Base-by-base conservation (phyloP, 2,888 invertebrate species). In the Criorhina ranunculi region DNA sequence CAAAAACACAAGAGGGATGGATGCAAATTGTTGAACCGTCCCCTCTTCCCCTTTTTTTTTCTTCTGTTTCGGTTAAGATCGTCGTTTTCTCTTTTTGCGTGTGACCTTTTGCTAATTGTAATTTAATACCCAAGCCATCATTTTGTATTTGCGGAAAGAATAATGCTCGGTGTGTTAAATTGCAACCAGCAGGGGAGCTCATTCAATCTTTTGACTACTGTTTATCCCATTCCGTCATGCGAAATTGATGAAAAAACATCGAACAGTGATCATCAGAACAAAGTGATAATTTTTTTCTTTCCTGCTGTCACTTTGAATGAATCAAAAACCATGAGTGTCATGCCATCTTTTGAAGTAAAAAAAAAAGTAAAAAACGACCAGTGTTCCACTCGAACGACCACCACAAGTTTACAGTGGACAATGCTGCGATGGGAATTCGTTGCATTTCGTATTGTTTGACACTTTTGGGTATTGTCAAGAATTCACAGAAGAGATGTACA, bases 91-190 rank as follows among this genome's bases (percentile, higher is more conserved):
- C 29, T 59, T 59, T 40, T 80, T 67, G 17, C 49, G 12, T 11
- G 81, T 82, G 81, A 85, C 83, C 83, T 85, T 85, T 79, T 70
- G 69, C 83, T 85, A 85, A 85, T 85, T 85, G 83, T 85, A 85
- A 85, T 85, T 85, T 85, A 85, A 85, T 85, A 85, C 57, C 82
- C 69, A 31, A n/a, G 37, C 75, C 57, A 79, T 75, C 53, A 70
- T 64, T 83, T 42, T 55, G 72, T 78, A 62, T 78, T 79, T 85
- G 82, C 78, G 49, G 78, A 67, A 62, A 78, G 82, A 67, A 83
- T 78, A 78, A 78, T 69, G 73, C 67, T 62, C 60, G 53, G 66
- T 55, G 67, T 67, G 66, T 73, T 72, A 55, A 76, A 72, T 77
- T 60, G 59, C 67, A 53, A 42, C 66, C 77, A 78, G 72, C 82